Conservation (phyloP, 2,888 invertebrate species). For the Xestia sexstrigata region DNA sequence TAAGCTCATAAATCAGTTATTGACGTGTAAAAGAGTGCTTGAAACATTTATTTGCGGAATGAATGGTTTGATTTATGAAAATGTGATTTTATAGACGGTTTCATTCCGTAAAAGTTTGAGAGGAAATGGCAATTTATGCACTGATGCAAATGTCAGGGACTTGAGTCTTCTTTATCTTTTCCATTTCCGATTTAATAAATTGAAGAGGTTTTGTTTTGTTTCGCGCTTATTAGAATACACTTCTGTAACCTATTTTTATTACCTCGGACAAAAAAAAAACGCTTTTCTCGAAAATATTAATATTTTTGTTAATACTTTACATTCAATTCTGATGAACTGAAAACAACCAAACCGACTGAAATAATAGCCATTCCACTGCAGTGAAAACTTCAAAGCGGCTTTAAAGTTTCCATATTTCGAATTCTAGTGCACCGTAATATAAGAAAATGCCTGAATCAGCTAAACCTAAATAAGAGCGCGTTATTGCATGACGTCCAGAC, state of each 20-base stretch:
- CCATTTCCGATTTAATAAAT: neutral
- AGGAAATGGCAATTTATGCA: constrained; percentile 43
- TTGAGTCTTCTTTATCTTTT: constrained; percentile 13
- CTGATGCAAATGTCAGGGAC: constrained; percentile 20
- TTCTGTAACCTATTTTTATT: neutral
- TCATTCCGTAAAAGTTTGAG: constrained; percentile 43
- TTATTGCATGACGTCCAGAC: constrained; percentile 74
- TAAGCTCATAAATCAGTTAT: constrained; percentile 63
- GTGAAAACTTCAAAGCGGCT: constrained; percentile 23
- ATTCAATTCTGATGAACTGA: neutral
- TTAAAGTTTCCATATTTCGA: constrained; percentile 44
- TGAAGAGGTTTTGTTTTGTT: constrained; percentile 7
- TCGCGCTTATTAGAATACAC: neutral
- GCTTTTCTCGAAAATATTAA: neutral
- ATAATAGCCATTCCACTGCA: constrained; percentile 19
- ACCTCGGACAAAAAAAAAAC: neutral
- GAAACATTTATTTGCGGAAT: constrained; percentile 63
- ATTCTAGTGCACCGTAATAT: constrained; percentile 50
- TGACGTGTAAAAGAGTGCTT: constrained; percentile 64
- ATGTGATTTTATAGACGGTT: constrained; percentile 53
- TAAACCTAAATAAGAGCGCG: constrained; percentile 70
- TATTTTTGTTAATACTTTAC: neutral
- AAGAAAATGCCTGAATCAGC: constrained; percentile 65
- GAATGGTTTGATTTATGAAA: constrained; percentile 60
- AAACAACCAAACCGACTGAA: constrained; percentile 28